Percentiles rank a stretch among this genome's conserved stretches.
These are phyloP conservation scores for Ranitomeya imitator DNA, from an alignment of 2,113 vertebrate species.

Conservation along the genomic window DNA sequence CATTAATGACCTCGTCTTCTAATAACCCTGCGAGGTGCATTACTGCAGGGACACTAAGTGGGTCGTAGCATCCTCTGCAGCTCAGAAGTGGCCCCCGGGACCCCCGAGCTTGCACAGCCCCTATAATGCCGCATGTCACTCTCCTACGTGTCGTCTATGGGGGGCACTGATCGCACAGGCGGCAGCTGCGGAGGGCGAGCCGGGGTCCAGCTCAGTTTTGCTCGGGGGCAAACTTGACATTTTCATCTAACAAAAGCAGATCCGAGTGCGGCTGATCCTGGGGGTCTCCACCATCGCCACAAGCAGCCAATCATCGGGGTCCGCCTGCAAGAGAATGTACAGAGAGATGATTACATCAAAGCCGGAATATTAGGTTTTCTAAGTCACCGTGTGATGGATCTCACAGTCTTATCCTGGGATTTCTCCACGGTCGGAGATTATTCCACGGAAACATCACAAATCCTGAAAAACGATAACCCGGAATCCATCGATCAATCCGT, in stretches of 20 bases:
- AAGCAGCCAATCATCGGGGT: background rate
- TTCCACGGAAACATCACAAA: background rate
- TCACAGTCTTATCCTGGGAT: background rate
- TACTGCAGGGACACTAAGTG: background rate
- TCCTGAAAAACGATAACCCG: background rate
- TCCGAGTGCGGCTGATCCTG: background rate
- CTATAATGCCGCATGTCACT: background rate
- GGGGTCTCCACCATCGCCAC: background rate
- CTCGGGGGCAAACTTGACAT: conserved; percentile 5
- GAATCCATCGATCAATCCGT: background rate
- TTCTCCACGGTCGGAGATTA: background rate
- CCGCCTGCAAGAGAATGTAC: background rate
- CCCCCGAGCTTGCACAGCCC: background rate
- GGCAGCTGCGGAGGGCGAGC: background rate
- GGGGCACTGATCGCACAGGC: background rate
- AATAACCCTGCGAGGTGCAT: background rate
- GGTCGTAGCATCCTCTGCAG: background rate
- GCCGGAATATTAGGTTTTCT: background rate
- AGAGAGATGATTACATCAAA: background rate
- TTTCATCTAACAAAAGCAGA: conserved; percentile 3
- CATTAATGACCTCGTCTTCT: background rate
- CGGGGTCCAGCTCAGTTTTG: background rate
- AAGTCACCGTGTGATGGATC: background rate
- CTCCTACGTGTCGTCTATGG: background rate
- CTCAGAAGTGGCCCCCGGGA: background rate